phyloP scores from a whole-genome alignment of 2,113 vertebrate species.

The Centropus unirufus region DNA sequence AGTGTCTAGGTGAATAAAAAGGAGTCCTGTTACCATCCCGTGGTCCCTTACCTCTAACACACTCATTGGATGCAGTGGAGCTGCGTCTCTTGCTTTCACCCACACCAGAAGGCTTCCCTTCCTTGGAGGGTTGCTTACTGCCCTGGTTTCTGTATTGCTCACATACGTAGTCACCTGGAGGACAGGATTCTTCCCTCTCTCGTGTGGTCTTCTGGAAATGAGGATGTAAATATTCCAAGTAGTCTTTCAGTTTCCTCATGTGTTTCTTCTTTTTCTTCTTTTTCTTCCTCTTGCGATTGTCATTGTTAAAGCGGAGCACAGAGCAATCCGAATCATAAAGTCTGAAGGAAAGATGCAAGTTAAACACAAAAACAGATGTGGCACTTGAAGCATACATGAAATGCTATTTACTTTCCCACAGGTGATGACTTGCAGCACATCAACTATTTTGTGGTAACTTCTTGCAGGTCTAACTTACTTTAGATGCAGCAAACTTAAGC shows the following conservation, averaged over 20 bases:
- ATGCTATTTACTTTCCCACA: conserved; percentile 4
- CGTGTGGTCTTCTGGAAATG: conserved; percentile 30
- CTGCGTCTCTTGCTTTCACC: conserved; percentile 43
- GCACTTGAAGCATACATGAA: conserved; percentile 17
- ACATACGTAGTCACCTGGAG: not conserved
- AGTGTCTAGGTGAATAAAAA: not conserved
- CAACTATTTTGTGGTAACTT: conserved; percentile 1
- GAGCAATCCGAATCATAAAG: conserved; percentile 76
- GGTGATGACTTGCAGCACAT: conserved; percentile 9
- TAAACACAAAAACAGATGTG: conserved; percentile 33
- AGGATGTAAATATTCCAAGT: conserved; percentile 32
- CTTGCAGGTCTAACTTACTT: conserved; percentile 1
- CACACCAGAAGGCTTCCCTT: conserved; percentile 7
- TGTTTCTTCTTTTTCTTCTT: conserved; percentile 84
- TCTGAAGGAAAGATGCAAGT: conserved; percentile 52
- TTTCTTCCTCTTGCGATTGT: conserved; percentile 83
- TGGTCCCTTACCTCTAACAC: conserved; percentile 67
- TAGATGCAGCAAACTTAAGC: conserved; percentile 8
- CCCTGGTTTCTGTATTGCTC: conserved; percentile 64
- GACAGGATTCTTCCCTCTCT: conserved; percentile 23
- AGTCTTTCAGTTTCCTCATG: conserved; percentile 66
- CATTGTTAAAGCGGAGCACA: conserved; percentile 70
- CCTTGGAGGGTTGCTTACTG: conserved; percentile 55
- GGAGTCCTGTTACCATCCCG: not conserved
- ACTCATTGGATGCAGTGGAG: not conserved